Evolutionary conservation across 2,113 vertebrate genomes (phyloP), one percentile per base, ranked within the genome.

Genomic region (Australoheros scitulus): DNA sequence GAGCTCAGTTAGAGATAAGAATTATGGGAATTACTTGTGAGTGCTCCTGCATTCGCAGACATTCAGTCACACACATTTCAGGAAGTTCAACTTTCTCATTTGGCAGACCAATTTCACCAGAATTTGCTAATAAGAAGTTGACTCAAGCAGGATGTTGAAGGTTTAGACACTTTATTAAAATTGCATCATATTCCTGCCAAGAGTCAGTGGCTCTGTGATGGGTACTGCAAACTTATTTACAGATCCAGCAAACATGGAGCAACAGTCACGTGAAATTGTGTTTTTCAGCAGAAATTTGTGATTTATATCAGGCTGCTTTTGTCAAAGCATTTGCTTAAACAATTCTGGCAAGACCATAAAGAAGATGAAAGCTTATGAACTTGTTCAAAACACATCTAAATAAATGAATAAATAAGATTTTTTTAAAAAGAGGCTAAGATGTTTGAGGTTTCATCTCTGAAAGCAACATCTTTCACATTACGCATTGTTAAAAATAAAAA

Each of bases 1-100:
- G 50, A 61, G 60, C 57, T 84, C 29, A 60, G 34, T 72, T 80
- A 60, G 38, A 81, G 81, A 85, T 88, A 82, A 86, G 70, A 80
- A 6, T 58, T 41, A 80, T 38, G 34, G 81, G 75, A 61, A 77
- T 74, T 72, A 47, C 14, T 58, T 17, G 7, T 47, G 14, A 64
- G 58, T 6, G 55, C 57, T 36, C 41, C 26, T 74, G 47, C 80
- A 64, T 83, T 79, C 83, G 58, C 81, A 84, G 64, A 80, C 78
- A 36, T 50, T 83, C 57, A 59, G 43, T 87, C 76, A 85, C 29
- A 34, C 50, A 55, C 18, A 55, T 2, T 72, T 72, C 26, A 55
- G 6, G 68, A 55, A 72, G 17, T 52, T 20, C 47, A 55, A 26
- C n/a, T 75, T 52, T 79, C 50, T 59, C 29, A 52, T 57, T 6